Conservation (phyloP, 2,113 vertebrate species). For the Cynoglossus semilaevis region DNA sequence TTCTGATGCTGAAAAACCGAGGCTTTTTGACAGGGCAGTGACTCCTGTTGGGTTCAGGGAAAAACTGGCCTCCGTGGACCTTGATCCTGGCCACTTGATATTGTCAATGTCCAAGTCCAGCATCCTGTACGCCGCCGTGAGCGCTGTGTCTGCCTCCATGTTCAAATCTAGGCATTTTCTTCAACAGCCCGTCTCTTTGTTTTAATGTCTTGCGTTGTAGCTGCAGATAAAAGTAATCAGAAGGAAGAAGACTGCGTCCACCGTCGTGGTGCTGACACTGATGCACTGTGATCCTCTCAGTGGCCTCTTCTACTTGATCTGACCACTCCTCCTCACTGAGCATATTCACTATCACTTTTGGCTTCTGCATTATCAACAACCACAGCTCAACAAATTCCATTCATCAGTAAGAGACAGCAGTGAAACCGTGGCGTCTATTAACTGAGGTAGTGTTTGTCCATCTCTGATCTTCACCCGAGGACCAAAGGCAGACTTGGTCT, state of each 20-base stretch:
- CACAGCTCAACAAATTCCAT: no score
- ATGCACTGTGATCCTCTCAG: constrained; percentile 74
- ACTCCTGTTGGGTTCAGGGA: background rate
- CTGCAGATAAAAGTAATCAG: constrained; percentile 3
- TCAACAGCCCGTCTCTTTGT: background rate
- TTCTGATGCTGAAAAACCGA: background rate
- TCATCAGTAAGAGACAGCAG: no score
- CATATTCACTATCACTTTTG: constrained; percentile 40
- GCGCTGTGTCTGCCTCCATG: constrained; percentile 35
- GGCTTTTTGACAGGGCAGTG: background rate
- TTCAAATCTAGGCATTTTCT: background rate
- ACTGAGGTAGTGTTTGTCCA: background rate
- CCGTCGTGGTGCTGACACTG: constrained; percentile 69
- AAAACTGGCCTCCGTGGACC: background rate
- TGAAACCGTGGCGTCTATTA: no score
- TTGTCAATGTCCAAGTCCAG: background rate
- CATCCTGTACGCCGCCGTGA: constrained; percentile 1
- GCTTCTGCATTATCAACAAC: constrained; percentile 3
- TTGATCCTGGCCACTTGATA: background rate
- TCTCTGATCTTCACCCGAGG: background rate
- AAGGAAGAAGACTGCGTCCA: constrained; percentile 26
- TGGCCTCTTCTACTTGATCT: constrained; percentile 63
- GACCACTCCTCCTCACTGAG: constrained; percentile 71
- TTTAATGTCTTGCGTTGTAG: background rate
- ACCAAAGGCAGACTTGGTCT: no score